Base-by-base conservation (phyloP, 1,140 invertebrate genomes). In the Proales similis region DNA sequence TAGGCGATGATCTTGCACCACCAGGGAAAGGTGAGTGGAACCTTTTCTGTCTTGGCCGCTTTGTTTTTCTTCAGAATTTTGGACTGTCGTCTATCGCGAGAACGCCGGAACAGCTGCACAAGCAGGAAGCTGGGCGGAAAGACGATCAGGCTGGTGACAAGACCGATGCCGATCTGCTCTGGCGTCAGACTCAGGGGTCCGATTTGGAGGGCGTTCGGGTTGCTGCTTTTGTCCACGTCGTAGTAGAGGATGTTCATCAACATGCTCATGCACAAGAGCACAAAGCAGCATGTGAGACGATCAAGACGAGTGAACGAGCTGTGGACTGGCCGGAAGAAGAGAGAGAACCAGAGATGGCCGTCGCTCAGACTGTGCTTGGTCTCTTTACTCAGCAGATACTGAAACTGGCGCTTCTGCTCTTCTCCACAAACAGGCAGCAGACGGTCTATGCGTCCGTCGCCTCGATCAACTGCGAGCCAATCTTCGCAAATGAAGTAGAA, bases 211-310 rank as follows among this genome's bases (percentile, higher is more conserved):
- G 2, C 11, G n/a, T 4, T 12, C 17, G 22, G 3, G 9, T 48
- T 29, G 4, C 3, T n/a, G 9, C n/a, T 4, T 48, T 3, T 27
- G 7, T 48, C 47, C 20, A 17, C 17, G 4, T 68, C 68, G 65
- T 81, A 81, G 69, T 79, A 81, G 77, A 81, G 79, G 27, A 79
- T 79, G 66, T 79, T 81, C n/a, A 76, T 71, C 64, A 81, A 63
- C 79, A 81, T 81, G 32, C 75, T 74, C 1, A 79, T 66, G 47
- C 75, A 80, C 4, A 81, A 70, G 12, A 81, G 71, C 42, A 76
- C 75, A 63, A 80, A 72, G 65, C 79, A 81, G 48, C 77, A 78
- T 5, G 78, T 77, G 14, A 80, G 72, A 26, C 80, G 65, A 65
- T 76, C 74, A 22, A 74, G 70, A 6, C 75, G 66, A 9, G 73